phyloP scores from a whole-genome alignment of 2,888 invertebrate genomes.

The Volucella zonaria region DNA sequence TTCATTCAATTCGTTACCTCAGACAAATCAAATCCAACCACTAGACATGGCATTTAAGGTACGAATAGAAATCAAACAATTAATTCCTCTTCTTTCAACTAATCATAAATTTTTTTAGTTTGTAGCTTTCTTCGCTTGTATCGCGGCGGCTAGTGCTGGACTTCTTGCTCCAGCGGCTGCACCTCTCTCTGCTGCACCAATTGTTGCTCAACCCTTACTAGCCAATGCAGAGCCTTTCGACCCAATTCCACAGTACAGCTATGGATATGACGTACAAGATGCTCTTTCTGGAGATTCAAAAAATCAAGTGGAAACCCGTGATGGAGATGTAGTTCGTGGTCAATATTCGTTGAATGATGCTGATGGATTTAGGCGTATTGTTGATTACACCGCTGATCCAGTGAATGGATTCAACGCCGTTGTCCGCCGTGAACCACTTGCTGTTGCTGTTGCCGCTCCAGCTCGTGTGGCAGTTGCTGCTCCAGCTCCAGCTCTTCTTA shows the following conservation, averaged over 20 bases:
- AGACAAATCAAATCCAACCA: constrained; percentile 29
- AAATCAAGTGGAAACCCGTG: constrained; percentile 63
- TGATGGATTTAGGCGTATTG: constrained; percentile 68
- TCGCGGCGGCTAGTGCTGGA: constrained; percentile 79
- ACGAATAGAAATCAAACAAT: constrained; percentile 3
- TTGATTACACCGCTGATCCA: constrained; percentile 63
- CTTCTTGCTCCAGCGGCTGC: constrained; percentile 74
- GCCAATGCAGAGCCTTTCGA: constrained; percentile 58
- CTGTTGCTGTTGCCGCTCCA: constrained; percentile 36
- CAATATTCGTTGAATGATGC: constrained; percentile 68
- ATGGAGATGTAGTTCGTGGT: constrained; percentile 64
- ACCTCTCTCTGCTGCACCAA: constrained; percentile 45
- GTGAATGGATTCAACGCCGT: constrained; percentile 68
- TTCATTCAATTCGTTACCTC: constrained; percentile 50
- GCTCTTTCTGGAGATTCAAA: constrained; percentile 61
- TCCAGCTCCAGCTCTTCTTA: constrained; percentile 75
- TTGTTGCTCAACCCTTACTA: constrained; percentile 59
- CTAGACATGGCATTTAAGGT: constrained; percentile 65
- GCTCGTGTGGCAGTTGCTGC: constrained; percentile 74
- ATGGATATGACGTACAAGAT: constrained; percentile 63
- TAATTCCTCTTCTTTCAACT: constrained; percentile 4
- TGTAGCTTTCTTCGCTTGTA: constrained; percentile 78
- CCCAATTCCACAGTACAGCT: constrained; percentile 63
- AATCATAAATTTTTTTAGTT: constrained; percentile 74
- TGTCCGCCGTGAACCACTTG: constrained; percentile 64